These are phyloP conservation scores for Epinephelus moara DNA, from an alignment of 2,113 vertebrate genomes.

Conservation along the genomic window DNA sequence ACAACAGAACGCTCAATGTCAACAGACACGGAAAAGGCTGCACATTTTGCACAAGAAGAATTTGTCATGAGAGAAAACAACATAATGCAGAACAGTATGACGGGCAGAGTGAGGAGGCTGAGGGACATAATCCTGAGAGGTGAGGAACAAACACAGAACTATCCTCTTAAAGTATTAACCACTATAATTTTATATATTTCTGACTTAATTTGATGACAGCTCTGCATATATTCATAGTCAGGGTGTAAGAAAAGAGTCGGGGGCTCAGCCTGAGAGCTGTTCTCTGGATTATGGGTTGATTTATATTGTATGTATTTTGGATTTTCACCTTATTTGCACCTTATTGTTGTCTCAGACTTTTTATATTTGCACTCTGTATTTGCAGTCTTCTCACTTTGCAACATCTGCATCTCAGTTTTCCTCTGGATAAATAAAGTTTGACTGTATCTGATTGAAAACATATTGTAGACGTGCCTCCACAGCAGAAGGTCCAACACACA, in stretches of 20 bases:
- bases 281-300: constrained; percentile 87
- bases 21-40: not conserved
- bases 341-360: too few relatives aligned
- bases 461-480: not conserved
- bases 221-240: not conserved
- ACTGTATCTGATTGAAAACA: constrained; percentile 85
- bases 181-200: not conserved
- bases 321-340: too few relatives aligned
- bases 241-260: constrained; percentile 71
- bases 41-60: not conserved
- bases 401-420: too few relatives aligned
- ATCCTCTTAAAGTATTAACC: not conserved
- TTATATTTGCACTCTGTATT: too few relatives aligned
- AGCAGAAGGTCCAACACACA: not conserved
- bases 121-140: not conserved
- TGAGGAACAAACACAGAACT: not conserved
- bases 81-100: not conserved
- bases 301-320: too few relatives aligned
- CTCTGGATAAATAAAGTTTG: too few relatives aligned
- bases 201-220: not conserved
- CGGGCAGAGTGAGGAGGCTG: not conserved
- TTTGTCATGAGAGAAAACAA: not conserved
- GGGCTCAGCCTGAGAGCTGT: constrained; percentile 89
- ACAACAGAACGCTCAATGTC: not conserved
- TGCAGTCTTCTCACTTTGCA: too few relatives aligned